phyloP scores from a whole-genome alignment of 2,888 invertebrate genomes.

The Belgica antarctica region DNA sequence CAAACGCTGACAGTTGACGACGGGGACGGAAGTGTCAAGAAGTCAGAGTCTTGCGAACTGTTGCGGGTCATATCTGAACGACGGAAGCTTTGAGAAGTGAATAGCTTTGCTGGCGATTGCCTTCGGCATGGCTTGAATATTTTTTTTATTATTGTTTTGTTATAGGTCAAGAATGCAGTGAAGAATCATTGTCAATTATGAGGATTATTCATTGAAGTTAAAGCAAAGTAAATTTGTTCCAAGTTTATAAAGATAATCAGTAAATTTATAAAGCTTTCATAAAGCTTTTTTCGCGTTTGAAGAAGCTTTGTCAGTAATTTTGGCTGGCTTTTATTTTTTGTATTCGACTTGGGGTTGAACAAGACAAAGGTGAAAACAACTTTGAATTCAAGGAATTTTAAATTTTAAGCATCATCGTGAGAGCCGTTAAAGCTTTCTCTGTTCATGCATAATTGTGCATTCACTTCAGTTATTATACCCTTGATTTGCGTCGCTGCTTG shows the following conservation, averaged over 20 bases:
- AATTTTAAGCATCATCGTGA: neutral
- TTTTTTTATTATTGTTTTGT: neutral
- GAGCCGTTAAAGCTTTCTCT: conserved; percentile 13
- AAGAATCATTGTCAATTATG: conserved; percentile 5
- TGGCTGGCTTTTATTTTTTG: neutral
- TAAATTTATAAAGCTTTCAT: conserved; percentile 30
- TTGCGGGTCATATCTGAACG: conserved; percentile 55
- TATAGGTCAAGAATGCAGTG: conserved; percentile 1
- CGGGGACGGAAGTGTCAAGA: conserved; percentile 48
- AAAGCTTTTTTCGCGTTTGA: conserved; percentile 17
- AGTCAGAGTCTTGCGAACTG: conserved; percentile 54
- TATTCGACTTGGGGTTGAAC: no score
- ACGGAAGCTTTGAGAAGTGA: conserved; percentile 45
- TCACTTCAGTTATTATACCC: neutral
- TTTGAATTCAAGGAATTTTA: neutral
- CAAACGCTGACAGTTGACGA: conserved; percentile 42
- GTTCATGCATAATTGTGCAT: conserved; percentile 1
- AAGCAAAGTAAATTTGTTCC: neutral
- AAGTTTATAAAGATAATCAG: neutral
- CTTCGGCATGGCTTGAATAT: neutral
- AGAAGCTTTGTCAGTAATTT: conserved; percentile 10
- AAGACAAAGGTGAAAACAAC: neutral
- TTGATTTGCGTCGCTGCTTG: conserved; percentile 17
- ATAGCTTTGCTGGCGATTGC: neutral
- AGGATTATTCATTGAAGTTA: conserved; percentile 1